A percentile compares a stretch with the other conserved stretches of the same genome.
These are phyloP conservation scores for Mustela lutreola DNA, from an alignment of 2,113 vertebrate genomes.

Conservation along the genomic window DNA sequence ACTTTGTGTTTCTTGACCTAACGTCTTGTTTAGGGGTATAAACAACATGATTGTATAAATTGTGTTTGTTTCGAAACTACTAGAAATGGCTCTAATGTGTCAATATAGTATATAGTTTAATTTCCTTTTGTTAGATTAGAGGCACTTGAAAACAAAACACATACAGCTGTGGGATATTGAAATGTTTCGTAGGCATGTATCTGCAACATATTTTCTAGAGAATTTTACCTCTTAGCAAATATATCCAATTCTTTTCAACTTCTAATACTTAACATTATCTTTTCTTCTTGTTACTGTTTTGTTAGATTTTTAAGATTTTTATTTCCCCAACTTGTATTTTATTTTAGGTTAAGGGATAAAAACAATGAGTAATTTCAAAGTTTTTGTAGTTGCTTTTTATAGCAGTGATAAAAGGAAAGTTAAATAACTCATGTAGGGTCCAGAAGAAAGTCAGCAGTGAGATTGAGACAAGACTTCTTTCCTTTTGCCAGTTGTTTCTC, in stretches of 20 bases:
- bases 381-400: neutral
- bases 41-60: neutral
- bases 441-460: neutral
- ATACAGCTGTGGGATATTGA: neutral
- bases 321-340: slow-evolving; percentile 37
- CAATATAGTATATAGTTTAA: slow-evolving; percentile 38
- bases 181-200: slow-evolving; percentile 1
- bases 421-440: neutral
- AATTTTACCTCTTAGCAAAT: neutral
- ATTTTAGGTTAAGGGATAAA: slow-evolving; percentile 54
- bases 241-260: slow-evolving; percentile 36
- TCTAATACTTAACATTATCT: slow-evolving; percentile 32
- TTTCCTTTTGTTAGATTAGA: slow-evolving; percentile 39
- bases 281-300: neutral
- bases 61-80: neutral
- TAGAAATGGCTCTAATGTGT: slow-evolving; percentile 25
- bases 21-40: neutral
- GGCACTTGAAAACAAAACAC: neutral
- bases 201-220: slow-evolving; percentile 7
- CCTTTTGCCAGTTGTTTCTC: neutral
- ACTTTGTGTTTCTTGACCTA: neutral
- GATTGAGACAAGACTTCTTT: neutral
- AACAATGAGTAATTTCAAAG: neutral
- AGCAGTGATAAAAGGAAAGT: slow-evolving; percentile 47
- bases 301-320: neutral